phyloP scores from a whole-genome alignment of 2,113 vertebrate species.

The Lophius piscatorius region DNA sequence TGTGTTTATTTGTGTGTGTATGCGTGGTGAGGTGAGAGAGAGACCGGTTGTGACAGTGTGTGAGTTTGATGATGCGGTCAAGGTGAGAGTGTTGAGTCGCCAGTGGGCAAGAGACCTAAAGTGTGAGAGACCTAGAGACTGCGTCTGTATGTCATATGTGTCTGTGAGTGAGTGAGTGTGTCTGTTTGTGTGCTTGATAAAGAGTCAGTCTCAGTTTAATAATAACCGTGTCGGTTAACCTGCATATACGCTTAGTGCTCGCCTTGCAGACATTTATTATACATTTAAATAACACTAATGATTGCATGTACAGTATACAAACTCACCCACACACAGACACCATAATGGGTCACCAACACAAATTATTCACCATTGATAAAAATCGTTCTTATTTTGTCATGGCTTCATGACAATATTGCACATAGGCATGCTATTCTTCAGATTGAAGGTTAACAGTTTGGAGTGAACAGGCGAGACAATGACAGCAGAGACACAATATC shows the following conservation, averaged over 20 bases:
- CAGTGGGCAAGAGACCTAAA: too few species aligned
- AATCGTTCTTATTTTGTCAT: too few species aligned
- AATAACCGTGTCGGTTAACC: slow-evolving; percentile 20
- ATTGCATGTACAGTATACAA: slow-evolving; percentile 8
- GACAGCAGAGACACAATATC: too few species aligned
- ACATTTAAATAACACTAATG: slow-evolving; percentile 37
- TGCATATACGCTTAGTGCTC: neutral
- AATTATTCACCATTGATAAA: too few species aligned
- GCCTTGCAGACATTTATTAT: slow-evolving; percentile 4
- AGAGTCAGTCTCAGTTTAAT: slow-evolving; percentile 33
- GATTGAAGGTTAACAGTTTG: slow-evolving; percentile 20
- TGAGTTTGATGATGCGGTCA: slow-evolving; percentile 1
- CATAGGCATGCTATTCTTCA: too few species aligned
- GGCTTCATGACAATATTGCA: too few species aligned
- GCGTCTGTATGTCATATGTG: slow-evolving; percentile 22
- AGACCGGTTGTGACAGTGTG: slow-evolving; percentile 7
- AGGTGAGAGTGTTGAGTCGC: slow-evolving; percentile 6
- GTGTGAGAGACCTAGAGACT: too few species aligned
- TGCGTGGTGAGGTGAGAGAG: neutral
- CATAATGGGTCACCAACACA: too few species aligned
- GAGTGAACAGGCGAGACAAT: slow-evolving; percentile 21
- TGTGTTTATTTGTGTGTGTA: slow-evolving; percentile 19
- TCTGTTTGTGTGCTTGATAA: slow-evolving; percentile 18
- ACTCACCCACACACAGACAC: neutral
- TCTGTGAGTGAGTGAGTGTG: slow-evolving; percentile 11